Evolutionary conservation across 2,797 vertebrate species (phyloP).

Genomic region (Fistularia tabacaria): DNA sequence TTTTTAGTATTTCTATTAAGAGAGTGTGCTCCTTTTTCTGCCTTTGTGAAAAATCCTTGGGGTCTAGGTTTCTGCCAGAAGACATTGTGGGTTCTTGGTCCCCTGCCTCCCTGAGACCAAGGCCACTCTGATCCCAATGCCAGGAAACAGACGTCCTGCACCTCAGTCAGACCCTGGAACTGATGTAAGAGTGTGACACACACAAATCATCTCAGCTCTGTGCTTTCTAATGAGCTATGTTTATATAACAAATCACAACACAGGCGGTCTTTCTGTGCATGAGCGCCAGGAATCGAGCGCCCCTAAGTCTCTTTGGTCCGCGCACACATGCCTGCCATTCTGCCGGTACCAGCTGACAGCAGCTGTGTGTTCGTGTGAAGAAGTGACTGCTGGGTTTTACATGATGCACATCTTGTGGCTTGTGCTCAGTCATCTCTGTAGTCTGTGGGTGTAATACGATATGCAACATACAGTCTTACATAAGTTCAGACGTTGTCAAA

Average conservation of each 20-base stretch:
- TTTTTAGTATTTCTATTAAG: no score
- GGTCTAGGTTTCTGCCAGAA: no score
- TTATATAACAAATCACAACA: constrained; percentile 60
- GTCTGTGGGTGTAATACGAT: constrained; percentile 29
- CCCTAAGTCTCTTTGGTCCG: constrained; percentile 47
- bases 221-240: constrained; percentile 55
- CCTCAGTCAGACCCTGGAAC: constrained; percentile 39
- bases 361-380: constrained; percentile 41
- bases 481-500: no score
- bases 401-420: constrained; percentile 59
- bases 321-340: constrained; percentile 47
- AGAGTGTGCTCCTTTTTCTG: no score
- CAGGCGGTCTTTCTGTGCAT: constrained; percentile 45
- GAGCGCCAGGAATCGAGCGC: constrained; percentile 48
- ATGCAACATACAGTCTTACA: no score
- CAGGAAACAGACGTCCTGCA: constrained; percentile 43
- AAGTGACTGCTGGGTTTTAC: constrained; percentile 27
- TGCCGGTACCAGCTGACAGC: constrained; percentile 51
- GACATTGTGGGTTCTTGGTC: constrained; percentile 1
- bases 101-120: constrained; percentile 6
- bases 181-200: constrained; percentile 52
- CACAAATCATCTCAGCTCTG: constrained; percentile 55
- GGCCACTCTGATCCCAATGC: constrained; percentile 31
- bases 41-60: not conserved
- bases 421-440: constrained; percentile 42